Conservation (phyloP, 2,888 invertebrate species). For the Eupithecia tripunctaria region DNA sequence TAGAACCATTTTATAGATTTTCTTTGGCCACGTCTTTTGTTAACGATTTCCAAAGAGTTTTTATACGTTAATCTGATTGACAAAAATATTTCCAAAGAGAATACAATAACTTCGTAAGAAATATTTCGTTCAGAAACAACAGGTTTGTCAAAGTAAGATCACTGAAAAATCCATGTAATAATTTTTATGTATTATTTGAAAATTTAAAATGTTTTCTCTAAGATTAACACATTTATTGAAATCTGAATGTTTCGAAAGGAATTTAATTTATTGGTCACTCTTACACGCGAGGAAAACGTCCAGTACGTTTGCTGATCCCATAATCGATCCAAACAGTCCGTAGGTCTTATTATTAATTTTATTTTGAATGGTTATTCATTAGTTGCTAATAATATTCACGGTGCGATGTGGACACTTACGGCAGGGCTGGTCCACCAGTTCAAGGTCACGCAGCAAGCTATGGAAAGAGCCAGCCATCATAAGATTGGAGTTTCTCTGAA, state of each 20-base stretch:
- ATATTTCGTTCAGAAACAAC: neutral
- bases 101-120: too few relatives aligned
- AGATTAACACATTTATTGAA: neutral
- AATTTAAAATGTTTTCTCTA: constrained; percentile 1
- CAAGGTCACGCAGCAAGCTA: too few relatives aligned
- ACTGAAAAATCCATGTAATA: neutral
- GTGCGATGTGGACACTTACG: too few relatives aligned
- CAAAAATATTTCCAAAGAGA: too few relatives aligned
- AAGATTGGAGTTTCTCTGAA: too few relatives aligned
- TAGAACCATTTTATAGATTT: too few relatives aligned
- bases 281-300: neutral
- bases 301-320: neutral
- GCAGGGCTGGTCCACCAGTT: too few relatives aligned
- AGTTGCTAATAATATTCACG: too few relatives aligned
- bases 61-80: neutral
- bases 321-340: neutral
- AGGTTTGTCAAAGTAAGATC: neutral
- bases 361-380: neutral
- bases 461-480: too few relatives aligned
- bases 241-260: neutral
- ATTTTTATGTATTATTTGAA: neutral
- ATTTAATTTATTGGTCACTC: neutral
- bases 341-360: neutral
- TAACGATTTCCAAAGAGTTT: neutral
- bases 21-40: too few relatives aligned